A percentile compares a stretch with the other conserved stretches of the same genome.
Conservation (phyloP, 2,113 vertebrate genomes). For the Aegotheles bennettii region DNA sequence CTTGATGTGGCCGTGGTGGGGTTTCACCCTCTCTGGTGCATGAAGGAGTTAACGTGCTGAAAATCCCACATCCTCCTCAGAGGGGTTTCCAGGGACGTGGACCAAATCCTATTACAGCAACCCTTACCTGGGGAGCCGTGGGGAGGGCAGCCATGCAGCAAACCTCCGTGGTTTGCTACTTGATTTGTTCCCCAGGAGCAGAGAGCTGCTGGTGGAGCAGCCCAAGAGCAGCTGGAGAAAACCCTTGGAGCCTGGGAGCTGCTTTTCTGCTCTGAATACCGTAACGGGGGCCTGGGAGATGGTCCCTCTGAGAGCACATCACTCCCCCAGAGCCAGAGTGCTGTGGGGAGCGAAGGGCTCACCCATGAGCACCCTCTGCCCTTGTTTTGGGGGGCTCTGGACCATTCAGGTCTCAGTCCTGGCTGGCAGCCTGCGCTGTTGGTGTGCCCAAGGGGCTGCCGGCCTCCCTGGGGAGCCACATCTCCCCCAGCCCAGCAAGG, state of each 20-base stretch:
- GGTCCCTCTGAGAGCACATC: accelerated
- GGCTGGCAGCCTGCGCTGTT: not conserved
- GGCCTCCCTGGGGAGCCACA: accelerated
- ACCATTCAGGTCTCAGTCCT: accelerated
- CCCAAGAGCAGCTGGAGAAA: not conserved
- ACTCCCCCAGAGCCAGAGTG: not conserved
- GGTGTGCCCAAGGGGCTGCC: not conserved
- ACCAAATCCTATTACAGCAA: slow-evolving; percentile 57
- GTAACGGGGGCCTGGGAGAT: not conserved
- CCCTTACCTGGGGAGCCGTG: slow-evolving; percentile 21
- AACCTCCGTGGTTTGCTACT: slow-evolving; percentile 41
- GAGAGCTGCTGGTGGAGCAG: not conserved
- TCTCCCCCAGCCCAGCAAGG: not conserved
- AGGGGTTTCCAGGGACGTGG: not conserved
- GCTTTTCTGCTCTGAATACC: not conserved
- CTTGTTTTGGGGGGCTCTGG: not conserved
- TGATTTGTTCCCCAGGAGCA: slow-evolving; percentile 4
- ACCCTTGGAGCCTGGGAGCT: not conserved
- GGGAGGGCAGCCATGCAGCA: slow-evolving; percentile 47
- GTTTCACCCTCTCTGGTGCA: slow-evolving; percentile 19
- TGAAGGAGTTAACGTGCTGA: slow-evolving; percentile 36
- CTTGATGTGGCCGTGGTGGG: not conserved
- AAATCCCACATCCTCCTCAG: slow-evolving; percentile 12
- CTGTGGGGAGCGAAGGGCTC: accelerated
- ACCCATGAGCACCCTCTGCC: not conserved